Evolutionary conservation across 2,888 invertebrate species (phyloP), one percentile per base, ranked within the genome.

Genomic region (Rhamnusium bicolor): DNA sequence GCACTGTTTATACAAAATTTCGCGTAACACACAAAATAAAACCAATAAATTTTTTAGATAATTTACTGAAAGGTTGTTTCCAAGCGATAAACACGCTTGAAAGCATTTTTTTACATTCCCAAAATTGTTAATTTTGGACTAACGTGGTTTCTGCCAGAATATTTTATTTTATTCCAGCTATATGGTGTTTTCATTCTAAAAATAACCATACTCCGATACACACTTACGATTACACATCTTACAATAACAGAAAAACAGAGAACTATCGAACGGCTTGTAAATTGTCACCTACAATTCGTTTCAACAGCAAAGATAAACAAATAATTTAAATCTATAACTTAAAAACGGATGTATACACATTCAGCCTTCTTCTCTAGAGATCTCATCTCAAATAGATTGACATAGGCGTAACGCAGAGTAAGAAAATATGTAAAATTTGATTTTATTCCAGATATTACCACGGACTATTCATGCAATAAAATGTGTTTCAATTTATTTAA

Each of bases 321-420:
- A 40, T 46, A 67, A 14, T 56, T 67, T 32, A 19, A 7, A 69
- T 19, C n/a, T 14, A 24, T 46, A 21, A 27, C n/a, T 61, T 46
- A 49, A 46, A 29, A 49, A 71, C 63, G 71, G 71, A 71, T 63
- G 63, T 58, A n/a, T 12, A 12, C 21, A 12, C 27, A 40, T 18
- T 7, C 12, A 66, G n/a, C 62, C 40, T 53, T 0, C 40, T 53
- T 4, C 27, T 53, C 14, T 21, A 49, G 18, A 51, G 24, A 29
- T 49, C 16, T n/a, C 60, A n/a, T 10, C 51, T 29, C 40, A 40
- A 40, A 40, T 40, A 40, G 40, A 40, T n/a, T 40, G 40, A n/a
- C 40, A 40, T 1, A 40, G 40, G 40, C 40, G 40, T 10, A 40
- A 4, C 40, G n/a, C n/a, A n/a, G n/a, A n/a, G n/a, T n/a, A n/a